phyloP scores from a whole-genome alignment of 2,113 vertebrate species.

The Dipodomys stephensi region DNA sequence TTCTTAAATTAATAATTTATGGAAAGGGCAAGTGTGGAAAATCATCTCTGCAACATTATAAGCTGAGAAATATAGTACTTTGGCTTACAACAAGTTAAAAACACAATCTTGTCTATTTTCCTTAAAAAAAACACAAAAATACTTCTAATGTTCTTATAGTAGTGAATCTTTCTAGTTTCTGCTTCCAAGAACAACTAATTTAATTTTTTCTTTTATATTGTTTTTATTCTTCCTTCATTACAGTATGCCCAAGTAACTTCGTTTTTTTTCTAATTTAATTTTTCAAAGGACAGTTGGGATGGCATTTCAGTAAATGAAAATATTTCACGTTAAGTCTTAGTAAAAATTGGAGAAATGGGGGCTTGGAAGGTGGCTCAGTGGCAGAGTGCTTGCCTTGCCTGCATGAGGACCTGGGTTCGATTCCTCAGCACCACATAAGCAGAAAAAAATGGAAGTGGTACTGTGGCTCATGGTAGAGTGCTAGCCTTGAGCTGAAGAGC shows the following conservation, averaged over 20 bases:
- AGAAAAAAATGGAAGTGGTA: no score
- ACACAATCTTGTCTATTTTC: slow-evolving; percentile 52
- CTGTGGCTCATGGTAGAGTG: no score
- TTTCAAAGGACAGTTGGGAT: slow-evolving; percentile 60
- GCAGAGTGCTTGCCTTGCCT: no score
- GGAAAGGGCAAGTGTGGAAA: slow-evolving; percentile 48
- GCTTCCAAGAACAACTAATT: slow-evolving; percentile 73
- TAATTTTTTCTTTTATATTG: no score
- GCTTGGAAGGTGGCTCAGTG: no score
- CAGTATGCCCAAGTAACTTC: no score
- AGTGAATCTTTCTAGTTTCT: slow-evolving; percentile 58
- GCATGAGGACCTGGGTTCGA: no score
- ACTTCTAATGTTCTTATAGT: not conserved
- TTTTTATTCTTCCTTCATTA: no score
- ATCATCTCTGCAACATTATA: slow-evolving; percentile 49
- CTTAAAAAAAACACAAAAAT: slow-evolving; percentile 22
- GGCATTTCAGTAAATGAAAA: slow-evolving; percentile 55
- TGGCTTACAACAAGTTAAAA: slow-evolving; percentile 58
- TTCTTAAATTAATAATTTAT: slow-evolving; percentile 62
- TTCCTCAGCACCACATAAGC: no score
- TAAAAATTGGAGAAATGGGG: slow-evolving; percentile 43
- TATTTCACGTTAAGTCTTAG: slow-evolving; percentile 61
- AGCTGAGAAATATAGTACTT: slow-evolving; percentile 48
- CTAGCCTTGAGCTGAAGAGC: no score
- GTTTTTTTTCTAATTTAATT: slow-evolving; percentile 32